Conservation (phyloP, 2,113 vertebrate genomes). For the Anas platyrhynchos region DNA sequence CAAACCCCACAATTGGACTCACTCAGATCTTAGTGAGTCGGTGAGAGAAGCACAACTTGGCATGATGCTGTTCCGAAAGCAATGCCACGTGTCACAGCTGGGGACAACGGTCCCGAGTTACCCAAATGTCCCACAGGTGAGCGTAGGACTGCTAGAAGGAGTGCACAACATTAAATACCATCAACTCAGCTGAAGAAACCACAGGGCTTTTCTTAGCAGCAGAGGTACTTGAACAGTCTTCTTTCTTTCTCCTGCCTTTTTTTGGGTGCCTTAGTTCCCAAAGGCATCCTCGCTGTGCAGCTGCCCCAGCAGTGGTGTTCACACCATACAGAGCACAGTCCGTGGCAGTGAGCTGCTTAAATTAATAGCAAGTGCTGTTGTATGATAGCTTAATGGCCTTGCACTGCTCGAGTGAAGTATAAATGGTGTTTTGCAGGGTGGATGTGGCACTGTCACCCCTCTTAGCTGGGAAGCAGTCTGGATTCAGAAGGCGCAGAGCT, state of each 20-base stretch:
- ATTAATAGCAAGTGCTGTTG: neutral
- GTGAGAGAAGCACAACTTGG: neutral
- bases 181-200: neutral
- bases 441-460: neutral
- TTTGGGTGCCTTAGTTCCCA: neutral
- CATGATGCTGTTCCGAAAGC: neutral
- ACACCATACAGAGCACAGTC: neutral
- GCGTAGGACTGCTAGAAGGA: neutral
- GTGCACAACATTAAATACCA: neutral
- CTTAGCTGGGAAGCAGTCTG: neutral
- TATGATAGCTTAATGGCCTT: neutral
- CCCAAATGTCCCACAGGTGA: neutral
- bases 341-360: rapidly evolving
- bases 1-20: neutral
- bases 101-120: neutral
- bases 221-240: neutral
- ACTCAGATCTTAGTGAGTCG: neutral
- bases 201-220: neutral
- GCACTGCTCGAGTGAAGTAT: rapidly evolving
- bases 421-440: neutral
- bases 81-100: rapidly evolving
- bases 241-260: neutral
- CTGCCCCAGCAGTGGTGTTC: neutral
- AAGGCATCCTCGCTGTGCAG: neutral
- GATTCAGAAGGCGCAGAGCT: neutral